These are phyloP conservation scores for Parnassius mnemosyne DNA, from an alignment of 2,888 invertebrate species.

Conservation along the genomic window DNA sequence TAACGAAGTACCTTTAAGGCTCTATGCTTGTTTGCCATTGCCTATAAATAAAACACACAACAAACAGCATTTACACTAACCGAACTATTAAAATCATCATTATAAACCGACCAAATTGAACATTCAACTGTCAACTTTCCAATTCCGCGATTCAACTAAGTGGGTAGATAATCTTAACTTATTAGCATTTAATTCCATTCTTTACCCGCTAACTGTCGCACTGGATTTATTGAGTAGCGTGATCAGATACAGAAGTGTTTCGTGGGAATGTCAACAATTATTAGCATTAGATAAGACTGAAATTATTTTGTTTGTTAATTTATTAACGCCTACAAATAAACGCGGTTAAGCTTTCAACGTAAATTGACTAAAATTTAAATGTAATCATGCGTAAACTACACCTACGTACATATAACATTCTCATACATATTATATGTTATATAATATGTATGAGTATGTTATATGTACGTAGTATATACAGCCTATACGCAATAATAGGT, in stretches of 20 bases:
- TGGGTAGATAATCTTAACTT: slow-evolving; percentile 30
- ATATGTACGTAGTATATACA: too few relatives aligned
- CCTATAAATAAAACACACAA: too few relatives aligned
- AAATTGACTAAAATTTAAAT: slow-evolving; percentile 17
- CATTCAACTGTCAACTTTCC: slow-evolving; percentile 31
- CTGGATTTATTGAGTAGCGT: slow-evolving; percentile 45
- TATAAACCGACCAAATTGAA: slow-evolving; percentile 16
- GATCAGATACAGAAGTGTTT: slow-evolving; percentile 48
- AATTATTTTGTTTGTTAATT: slow-evolving; percentile 36
- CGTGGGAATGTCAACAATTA: slow-evolving; percentile 47
- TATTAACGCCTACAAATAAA: slow-evolving; percentile 35
- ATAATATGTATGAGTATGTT: too few relatives aligned
- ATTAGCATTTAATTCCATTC: slow-evolving; percentile 47
- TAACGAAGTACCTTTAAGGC: too few relatives aligned
- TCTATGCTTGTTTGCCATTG: too few relatives aligned
- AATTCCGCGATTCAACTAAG: slow-evolving; percentile 23
- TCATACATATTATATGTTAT: too few relatives aligned
- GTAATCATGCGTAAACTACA: too few relatives aligned
- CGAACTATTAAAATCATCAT: neutral
- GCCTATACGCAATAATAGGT: too few relatives aligned
- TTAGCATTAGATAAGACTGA: slow-evolving; percentile 36
- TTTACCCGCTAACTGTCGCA: slow-evolving; percentile 39
- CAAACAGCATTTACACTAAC: neutral
- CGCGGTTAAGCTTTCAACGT: slow-evolving; percentile 16
- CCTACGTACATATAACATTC: too few relatives aligned